Base-by-base conservation (phyloP, 2,113 vertebrate species). In the Naja naja region DNA sequence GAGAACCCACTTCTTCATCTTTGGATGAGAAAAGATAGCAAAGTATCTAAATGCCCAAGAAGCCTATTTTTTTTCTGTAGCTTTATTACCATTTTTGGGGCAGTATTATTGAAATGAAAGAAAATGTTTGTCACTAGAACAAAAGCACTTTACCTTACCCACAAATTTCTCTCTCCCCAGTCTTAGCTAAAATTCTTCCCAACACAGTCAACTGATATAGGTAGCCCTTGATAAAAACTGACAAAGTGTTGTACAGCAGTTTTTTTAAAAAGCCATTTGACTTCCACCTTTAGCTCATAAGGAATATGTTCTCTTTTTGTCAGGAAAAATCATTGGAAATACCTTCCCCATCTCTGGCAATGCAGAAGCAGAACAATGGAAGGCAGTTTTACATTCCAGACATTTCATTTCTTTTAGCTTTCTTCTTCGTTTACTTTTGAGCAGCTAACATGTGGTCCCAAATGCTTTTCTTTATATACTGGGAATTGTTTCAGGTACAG, bases 241-340 rank as follows among this genome's bases (percentile, higher is more conserved):
- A 5, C 18, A n/a, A 3, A 43, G 1, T 69, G 3, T 87, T 93
- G 34, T 39, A 2, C 16, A 89, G 30, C 60, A 94, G 30, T 14
- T 94, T 93, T 7, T 95, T 93, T 95, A 49, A 86, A 39, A 45
- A 69, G 60, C 86, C 90, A n/a, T 89, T 91, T 91, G 18, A 56
- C 23, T 43, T 90, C 34, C 60, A 91, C 8, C 0, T 8, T 94
- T 94, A 86, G 91, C 88, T 89, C 64, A 69, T 47, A 11, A 74
- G 49, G 88, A 18, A 1, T 34, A 47, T 64, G n/a, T 93, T 49
- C 22, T 87, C 87, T 93, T 94, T 93, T 85, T 5, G 23, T 88
- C 69, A 39, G 0, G 14, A 56, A 89, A 54, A 56, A 94, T 5
- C 91, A 87, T 43, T 64, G 18, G 0, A 91, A 91, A 9, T 92